Evolutionary conservation across 2,888 invertebrate species (phyloP).

Genomic region (Phortica magna): DNA sequence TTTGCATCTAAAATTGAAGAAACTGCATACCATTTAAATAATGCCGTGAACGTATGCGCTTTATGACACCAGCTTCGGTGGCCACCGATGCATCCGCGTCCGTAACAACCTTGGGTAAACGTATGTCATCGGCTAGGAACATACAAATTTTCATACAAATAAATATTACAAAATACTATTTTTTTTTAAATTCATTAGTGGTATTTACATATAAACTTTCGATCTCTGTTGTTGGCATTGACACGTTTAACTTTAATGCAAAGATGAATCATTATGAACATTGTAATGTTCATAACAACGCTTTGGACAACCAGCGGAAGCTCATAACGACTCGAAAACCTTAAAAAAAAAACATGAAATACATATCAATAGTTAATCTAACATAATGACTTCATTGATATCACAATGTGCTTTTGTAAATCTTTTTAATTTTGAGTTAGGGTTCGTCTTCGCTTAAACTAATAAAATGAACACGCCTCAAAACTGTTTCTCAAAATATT

Average conservation of each 20-base stretch:
- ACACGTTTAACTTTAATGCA: conserved; percentile 92
- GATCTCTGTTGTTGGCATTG: conserved; percentile 77
- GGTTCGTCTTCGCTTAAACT: conserved; percentile 14
- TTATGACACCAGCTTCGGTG: conserved; percentile 70
- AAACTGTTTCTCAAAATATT: no score
- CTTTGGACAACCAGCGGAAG: conserved; percentile 96
- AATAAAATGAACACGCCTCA: neutral
- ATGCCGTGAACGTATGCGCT: conserved; percentile 76
- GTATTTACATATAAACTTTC: conserved; percentile 87
- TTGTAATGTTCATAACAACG: conserved; percentile 97
- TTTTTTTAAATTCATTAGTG: conserved; percentile 1
- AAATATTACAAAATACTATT: conserved; percentile 24
- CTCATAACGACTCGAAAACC: conserved; percentile 99
- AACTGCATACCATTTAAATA: conserved; percentile 76
- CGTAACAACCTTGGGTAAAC: conserved; percentile 75
- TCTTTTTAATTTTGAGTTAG: neutral
- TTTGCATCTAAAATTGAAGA: conserved; percentile 12
- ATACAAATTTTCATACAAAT: conserved; percentile 49
- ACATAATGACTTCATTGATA: no score
- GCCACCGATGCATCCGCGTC: conserved; percentile 75
- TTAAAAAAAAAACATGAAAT: conserved; percentile 76
- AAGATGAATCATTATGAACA: conserved; percentile 96
- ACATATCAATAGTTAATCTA: neutral
- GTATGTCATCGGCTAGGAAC: conserved; percentile 73
- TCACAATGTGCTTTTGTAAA: no score